A percentile compares a stretch with the other conserved stretches of the same genome.
Evolutionary conservation across 2,888 invertebrate genomes (phyloP).

Genomic region (Drosophila recens): DNA sequence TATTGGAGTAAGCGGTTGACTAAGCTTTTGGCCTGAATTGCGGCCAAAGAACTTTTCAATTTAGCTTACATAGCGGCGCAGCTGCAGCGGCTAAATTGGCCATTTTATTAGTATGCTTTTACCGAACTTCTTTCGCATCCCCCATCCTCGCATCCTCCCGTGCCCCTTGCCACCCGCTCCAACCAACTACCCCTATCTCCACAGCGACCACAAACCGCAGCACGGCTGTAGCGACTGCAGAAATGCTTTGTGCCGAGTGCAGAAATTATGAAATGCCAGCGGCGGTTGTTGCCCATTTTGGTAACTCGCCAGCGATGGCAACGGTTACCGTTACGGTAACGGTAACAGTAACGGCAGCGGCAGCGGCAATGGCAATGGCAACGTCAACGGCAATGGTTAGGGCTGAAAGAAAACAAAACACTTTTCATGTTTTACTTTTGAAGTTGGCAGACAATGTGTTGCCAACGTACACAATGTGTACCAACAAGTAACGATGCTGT

Average conservation of each 20-base stretch:
- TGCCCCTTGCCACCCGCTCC: too few relatives aligned
- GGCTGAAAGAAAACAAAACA: constrained; percentile 40
- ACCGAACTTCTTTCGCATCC: constrained; percentile 25
- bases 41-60: constrained; percentile 55
- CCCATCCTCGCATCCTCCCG: not conserved
- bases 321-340: constrained; percentile 24
- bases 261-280: constrained; percentile 67
- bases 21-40: constrained; percentile 37
- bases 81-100: constrained; percentile 72
- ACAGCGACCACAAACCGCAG: constrained; percentile 41
- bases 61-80: constrained; percentile 56
- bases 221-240: constrained; percentile 30
- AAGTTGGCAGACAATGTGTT: constrained; percentile 49
- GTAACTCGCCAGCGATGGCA: constrained; percentile 34
- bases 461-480: constrained; percentile 32
- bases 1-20: constrained; percentile 29
- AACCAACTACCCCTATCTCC: not conserved
- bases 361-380: not conserved
- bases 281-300: constrained; percentile 64
- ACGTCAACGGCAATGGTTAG: constrained; percentile 18
- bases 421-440: constrained; percentile 47
- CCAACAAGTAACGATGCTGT: constrained; percentile 3
- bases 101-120: constrained; percentile 63
- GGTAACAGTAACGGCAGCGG: constrained; percentile 2
- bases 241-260: constrained; percentile 54